Evolutionary conservation across 2,888 invertebrate genomes (phyloP).

Genomic region (Hyles lineata): DNA sequence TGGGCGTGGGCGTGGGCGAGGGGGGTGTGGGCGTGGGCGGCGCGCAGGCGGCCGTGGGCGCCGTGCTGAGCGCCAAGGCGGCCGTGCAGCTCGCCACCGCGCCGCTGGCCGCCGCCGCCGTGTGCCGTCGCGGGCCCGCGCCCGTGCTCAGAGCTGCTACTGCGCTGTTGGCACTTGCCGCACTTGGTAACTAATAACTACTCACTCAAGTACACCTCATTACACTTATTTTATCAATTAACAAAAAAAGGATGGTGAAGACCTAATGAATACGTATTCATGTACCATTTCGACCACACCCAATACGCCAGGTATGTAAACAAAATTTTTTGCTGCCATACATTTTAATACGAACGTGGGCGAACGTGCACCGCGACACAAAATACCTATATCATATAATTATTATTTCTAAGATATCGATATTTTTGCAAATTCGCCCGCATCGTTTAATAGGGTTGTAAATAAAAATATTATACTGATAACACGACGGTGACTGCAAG

Average conservation of each 20-base stretch:
- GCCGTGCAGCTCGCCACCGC: conserved; percentile 67
- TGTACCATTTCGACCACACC: too few relatives aligned
- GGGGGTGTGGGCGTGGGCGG: conserved; percentile 53
- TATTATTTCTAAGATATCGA: too few relatives aligned
- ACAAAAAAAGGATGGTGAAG: too few relatives aligned
- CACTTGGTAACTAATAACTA: conserved; percentile 47
- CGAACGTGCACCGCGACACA: too few relatives aligned
- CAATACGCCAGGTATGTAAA: too few relatives aligned
- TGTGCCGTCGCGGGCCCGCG: conserved; percentile 62
- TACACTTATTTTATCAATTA: background rate
- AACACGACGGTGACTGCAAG: too few relatives aligned
- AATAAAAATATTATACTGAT: background rate
- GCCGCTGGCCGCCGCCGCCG: conserved; percentile 64
- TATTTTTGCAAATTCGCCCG: too few relatives aligned
- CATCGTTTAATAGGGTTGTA: too few relatives aligned
- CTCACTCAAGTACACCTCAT: background rate
- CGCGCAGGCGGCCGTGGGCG: conserved; percentile 64
- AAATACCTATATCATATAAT: too few relatives aligned
- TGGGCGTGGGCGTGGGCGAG: conserved; percentile 21
- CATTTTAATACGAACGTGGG: too few relatives aligned
- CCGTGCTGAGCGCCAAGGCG: conserved; percentile 74
- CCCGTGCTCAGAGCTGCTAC: conserved; percentile 62
- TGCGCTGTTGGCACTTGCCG: conserved; percentile 60
- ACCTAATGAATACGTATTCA: too few relatives aligned
- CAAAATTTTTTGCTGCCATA: too few relatives aligned